These are phyloP conservation scores for Tragelaphus buxtoni DNA, from an alignment of 2,113 vertebrate genomes.

Conservation along the genomic window DNA sequence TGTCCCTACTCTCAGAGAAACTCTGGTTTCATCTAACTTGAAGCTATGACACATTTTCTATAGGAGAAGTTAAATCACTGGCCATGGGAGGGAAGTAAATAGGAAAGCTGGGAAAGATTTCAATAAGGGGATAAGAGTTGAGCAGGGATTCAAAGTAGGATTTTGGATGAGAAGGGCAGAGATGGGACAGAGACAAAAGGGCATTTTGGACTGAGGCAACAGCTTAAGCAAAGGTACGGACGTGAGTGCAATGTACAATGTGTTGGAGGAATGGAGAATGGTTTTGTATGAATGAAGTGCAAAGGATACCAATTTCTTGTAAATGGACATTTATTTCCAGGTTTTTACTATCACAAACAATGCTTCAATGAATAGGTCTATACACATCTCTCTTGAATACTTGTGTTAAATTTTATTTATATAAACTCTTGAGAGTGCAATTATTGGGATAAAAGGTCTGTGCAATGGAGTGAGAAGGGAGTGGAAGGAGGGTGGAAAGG, in stretches of 20 bases:
- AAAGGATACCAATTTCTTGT: background rate
- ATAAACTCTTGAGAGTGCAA: background rate
- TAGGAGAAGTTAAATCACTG: background rate
- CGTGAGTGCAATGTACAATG: background rate
- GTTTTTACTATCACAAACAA: background rate
- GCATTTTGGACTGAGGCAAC: background rate
- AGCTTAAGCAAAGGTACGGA: background rate
- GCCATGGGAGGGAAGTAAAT: background rate
- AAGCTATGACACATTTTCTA: background rate
- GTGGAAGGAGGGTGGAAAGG: background rate
- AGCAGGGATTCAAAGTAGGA: background rate
- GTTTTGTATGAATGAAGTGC: background rate
- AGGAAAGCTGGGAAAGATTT: background rate
- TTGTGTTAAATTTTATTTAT: slow-evolving; percentile 10
- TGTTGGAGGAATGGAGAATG: background rate
- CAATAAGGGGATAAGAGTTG: background rate
- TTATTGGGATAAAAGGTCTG: background rate
- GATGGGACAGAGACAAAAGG: background rate
- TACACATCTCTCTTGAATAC: background rate
- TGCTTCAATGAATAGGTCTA: background rate
- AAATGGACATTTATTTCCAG: background rate
- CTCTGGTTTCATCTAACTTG: slow-evolving; percentile 18
- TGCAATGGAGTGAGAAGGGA: background rate
- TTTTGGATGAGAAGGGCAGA: background rate
- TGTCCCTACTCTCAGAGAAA: background rate